Evolutionary conservation across 2,888 invertebrate genomes (phyloP).

Genomic region (Arge pagana): DNA sequence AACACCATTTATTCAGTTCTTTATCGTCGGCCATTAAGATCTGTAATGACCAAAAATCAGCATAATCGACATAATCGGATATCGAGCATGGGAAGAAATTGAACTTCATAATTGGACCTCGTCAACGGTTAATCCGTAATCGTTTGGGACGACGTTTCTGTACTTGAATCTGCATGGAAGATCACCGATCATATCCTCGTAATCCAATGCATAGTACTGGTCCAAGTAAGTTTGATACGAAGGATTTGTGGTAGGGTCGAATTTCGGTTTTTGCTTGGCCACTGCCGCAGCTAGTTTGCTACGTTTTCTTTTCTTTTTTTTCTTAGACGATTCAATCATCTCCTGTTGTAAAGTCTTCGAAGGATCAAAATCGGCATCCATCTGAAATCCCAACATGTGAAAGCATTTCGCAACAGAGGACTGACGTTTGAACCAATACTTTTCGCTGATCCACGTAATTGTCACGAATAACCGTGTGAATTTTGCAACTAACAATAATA

Average conservation of each 20-base stretch:
- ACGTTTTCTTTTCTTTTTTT: constrained; percentile 68
- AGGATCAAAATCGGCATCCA: constrained; percentile 87
- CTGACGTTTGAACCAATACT: no score
- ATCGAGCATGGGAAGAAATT: no score
- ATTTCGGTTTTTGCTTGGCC: constrained; percentile 78
- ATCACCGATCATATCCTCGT: constrained; percentile 93
- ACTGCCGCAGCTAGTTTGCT: constrained; percentile 79
- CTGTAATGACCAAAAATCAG: constrained; percentile 60
- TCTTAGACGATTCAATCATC: constrained; percentile 64
- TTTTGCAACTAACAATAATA: neutral
- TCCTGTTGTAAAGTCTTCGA: constrained; percentile 57
- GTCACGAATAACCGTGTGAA: no score
- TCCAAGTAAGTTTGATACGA: constrained; percentile 88
- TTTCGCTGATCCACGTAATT: no score
- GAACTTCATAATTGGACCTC: constrained; percentile 67
- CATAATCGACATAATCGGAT: neutral
- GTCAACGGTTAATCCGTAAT: constrained; percentile 87
- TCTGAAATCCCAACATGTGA: constrained; percentile 60
- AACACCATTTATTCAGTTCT: constrained; percentile 95
- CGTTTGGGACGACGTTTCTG: constrained; percentile 83
- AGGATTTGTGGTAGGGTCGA: constrained; percentile 73
- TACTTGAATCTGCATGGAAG: constrained; percentile 93
- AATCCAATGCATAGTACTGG: constrained; percentile 93
- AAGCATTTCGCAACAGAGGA: neutral
- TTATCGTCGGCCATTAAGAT: constrained; percentile 89